These are phyloP conservation scores for Philereme vetulata DNA, from an alignment of 2,888 invertebrate species.

Conservation along the genomic window DNA sequence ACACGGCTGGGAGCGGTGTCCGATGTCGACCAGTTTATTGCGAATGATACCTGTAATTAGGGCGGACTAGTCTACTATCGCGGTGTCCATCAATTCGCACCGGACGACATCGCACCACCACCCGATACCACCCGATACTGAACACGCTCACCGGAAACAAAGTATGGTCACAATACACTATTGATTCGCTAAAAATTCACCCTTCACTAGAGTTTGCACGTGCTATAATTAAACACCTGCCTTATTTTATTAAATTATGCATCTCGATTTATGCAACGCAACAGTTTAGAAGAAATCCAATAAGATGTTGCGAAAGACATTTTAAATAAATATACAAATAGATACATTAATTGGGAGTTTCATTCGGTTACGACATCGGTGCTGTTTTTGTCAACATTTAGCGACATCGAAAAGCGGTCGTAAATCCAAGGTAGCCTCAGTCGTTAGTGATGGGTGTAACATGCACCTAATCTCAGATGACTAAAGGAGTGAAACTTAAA, in stretches of 20 bases:
- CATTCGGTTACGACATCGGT: constrained; percentile 60
- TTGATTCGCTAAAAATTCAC: constrained; percentile 67
- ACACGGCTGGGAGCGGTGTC: constrained; percentile 44
- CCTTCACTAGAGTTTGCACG: constrained; percentile 37
- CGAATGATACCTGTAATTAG: constrained; percentile 80
- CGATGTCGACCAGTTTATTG: constrained; percentile 68
- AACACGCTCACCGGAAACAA: constrained; percentile 68
- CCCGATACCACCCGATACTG: constrained; percentile 47
- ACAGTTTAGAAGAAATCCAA: constrained; percentile 32
- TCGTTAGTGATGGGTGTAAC: constrained; percentile 69
- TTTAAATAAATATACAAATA: constrained; percentile 45
- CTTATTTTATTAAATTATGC: constrained; percentile 20
- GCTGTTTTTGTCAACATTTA: constrained; percentile 68
- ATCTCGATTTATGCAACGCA: constrained; percentile 18
- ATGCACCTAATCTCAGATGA: constrained; percentile 44
- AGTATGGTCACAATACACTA: constrained; percentile 60
- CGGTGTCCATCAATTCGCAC: constrained; percentile 69
- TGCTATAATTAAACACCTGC: constrained; percentile 35
- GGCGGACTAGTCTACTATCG: constrained; percentile 58
- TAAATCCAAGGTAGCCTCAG: constrained; percentile 65
- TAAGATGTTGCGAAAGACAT: constrained; percentile 54
- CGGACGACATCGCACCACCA: constrained; percentile 42
- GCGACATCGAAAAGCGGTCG: constrained; percentile 62
- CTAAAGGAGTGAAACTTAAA: constrained; percentile 43
- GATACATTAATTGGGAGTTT: constrained; percentile 55